Evolutionary conservation across 2,888 invertebrate species (phyloP).

Genomic region (Archips xylosteana): DNA sequence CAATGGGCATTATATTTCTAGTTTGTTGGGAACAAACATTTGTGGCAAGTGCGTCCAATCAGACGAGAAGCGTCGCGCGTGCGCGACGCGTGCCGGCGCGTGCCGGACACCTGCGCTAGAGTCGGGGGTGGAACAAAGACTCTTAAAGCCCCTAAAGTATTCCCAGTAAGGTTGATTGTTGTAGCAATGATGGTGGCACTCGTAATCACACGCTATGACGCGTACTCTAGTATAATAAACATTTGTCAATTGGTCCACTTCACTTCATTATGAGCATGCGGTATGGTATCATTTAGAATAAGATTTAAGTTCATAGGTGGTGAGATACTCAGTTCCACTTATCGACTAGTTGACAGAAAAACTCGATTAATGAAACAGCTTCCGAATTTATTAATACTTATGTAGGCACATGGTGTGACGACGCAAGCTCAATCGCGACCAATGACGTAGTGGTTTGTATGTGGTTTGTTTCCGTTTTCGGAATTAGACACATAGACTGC

Average conservation of each 20-base stretch:
- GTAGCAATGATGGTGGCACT: conserved; percentile 6
- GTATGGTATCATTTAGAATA: background rate
- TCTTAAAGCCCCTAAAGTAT: conserved; percentile 13
- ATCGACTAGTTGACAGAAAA: too few species aligned
- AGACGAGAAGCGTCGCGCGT: conserved; percentile 49
- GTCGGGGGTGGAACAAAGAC: conserved; percentile 11
- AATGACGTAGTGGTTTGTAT: too few species aligned
- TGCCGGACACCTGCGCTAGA: conserved; percentile 65
- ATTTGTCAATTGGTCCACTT: conserved; percentile 18
- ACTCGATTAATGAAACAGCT: too few species aligned
- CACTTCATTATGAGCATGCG: background rate
- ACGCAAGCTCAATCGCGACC: too few species aligned
- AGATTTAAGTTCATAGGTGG: too few species aligned
- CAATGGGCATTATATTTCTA: conserved; percentile 66
- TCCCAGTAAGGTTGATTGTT: background rate
- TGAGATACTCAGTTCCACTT: too few species aligned
- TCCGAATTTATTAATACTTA: too few species aligned
- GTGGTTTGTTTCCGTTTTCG: too few species aligned
- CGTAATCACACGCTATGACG: conserved; percentile 40
- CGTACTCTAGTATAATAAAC: conserved; percentile 21
- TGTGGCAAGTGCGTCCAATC: conserved; percentile 79
- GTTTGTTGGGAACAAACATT: conserved; percentile 65
- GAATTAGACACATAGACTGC: too few species aligned
- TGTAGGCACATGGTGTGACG: too few species aligned
- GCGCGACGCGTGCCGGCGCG: conserved; percentile 60